A percentile compares a stretch with the other conserved stretches of the same genome.
Conservation (phyloP, 2,797 vertebrate species). For the Acestrorhynchus altus region DNA sequence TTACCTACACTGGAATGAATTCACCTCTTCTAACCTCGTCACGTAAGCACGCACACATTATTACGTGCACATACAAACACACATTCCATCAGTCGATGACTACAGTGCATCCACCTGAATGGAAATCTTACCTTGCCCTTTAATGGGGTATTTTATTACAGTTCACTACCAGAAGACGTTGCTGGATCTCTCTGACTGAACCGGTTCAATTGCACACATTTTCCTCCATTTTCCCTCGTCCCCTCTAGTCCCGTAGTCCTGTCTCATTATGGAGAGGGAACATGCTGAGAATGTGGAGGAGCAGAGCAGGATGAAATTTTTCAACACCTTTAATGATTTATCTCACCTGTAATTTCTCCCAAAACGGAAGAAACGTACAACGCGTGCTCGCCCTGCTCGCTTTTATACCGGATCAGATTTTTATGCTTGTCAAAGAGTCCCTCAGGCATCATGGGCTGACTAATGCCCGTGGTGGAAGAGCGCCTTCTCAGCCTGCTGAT, state of each 20-base stretch:
- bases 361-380: conserved; percentile 37
- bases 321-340: conserved; percentile 74
- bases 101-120: conserved; percentile 24
- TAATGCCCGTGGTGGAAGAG: conserved; percentile 44
- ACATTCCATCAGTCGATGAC: conserved; percentile 28
- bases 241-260: neutral
- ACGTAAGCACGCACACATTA: conserved; percentile 25
- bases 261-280: conserved; percentile 75
- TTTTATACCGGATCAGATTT: conserved; percentile 46
- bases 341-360: conserved; percentile 58
- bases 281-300: conserved; percentile 74
- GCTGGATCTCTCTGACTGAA: conserved; percentile 37
- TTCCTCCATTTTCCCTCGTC: neutral
- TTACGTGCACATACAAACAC: conserved; percentile 34
- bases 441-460: conserved; percentile 43
- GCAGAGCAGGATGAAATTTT: conserved; percentile 67
- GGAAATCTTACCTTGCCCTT: conserved; percentile 31
- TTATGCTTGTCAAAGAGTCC: conserved; percentile 44
- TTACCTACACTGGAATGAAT: conserved; percentile 66
- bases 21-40: conserved; percentile 47
- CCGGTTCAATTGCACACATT: conserved; percentile 18
- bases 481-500: conserved; percentile 12
- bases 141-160: conserved; percentile 31
- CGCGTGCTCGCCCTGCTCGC: conserved; percentile 38
- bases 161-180: conserved; percentile 17